Evolutionary conservation across 2,113 vertebrate species (phyloP).

Genomic region (Mugil cephalus): DNA sequence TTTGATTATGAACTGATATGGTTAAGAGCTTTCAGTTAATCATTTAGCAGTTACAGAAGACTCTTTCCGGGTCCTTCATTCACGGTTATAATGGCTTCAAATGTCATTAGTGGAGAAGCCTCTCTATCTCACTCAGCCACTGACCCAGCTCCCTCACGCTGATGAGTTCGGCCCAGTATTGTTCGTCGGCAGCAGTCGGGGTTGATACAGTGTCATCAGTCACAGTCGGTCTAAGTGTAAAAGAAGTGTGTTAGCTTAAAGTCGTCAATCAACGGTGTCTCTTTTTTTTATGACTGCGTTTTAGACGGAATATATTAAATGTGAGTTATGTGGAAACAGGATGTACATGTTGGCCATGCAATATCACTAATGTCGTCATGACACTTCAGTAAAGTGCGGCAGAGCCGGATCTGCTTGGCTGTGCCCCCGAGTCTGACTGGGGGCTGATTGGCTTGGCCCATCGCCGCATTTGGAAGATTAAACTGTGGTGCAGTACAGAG

Average conservation of each 20-base stretch:
- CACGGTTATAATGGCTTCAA: slow-evolving; percentile 46
- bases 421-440: slow-evolving; percentile 36
- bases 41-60: slow-evolving; percentile 34
- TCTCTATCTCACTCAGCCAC: slow-evolving; percentile 18
- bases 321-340: neutral
- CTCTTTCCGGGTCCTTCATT: slow-evolving; percentile 24
- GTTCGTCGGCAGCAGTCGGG: slow-evolving; percentile 31
- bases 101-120: slow-evolving; percentile 45
- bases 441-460: slow-evolving; percentile 69
- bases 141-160: slow-evolving; percentile 22
- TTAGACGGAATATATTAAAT: neutral
- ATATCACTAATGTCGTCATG: slow-evolving; percentile 35
- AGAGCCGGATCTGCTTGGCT: slow-evolving; percentile 62
- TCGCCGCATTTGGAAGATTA: slow-evolving; percentile 80
- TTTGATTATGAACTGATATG: slow-evolving; percentile 44
- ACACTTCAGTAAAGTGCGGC: slow-evolving; percentile 17
- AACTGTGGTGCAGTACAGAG: slow-evolving; percentile 70
- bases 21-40: slow-evolving; percentile 46
- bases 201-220: slow-evolving; percentile 47
- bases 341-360: neutral
- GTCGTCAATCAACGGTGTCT: too few relatives aligned
- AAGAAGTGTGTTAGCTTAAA: slow-evolving; percentile 5
- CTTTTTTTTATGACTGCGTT: slow-evolving; percentile 7
- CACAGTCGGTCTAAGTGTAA: slow-evolving; percentile 20
- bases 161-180: slow-evolving; percentile 32